Evolutionary conservation across 2,888 invertebrate genomes (phyloP).

Genomic region (Coelogynopora nodosa): DNA sequence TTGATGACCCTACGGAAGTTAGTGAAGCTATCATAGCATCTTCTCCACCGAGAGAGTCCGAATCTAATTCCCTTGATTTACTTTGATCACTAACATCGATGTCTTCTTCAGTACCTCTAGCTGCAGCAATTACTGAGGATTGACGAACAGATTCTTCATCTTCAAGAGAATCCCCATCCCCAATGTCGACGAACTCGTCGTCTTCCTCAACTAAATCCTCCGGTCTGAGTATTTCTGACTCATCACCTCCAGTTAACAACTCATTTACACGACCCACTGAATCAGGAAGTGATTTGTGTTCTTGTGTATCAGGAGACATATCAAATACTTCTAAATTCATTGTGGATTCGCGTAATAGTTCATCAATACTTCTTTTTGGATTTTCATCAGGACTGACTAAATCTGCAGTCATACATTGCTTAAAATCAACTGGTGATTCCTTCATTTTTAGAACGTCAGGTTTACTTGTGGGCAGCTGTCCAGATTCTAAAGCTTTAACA

Average conservation of each 20-base stretch:
- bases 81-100: neutral
- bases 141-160: conserved; percentile 3
- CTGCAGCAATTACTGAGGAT: neutral
- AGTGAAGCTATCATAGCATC: conserved; percentile 23
- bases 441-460: neutral
- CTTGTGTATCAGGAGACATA: neutral
- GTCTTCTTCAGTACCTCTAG: neutral
- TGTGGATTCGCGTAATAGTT: neutral
- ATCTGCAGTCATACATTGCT: neutral
- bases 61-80: conserved; percentile 12
- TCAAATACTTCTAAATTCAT: neutral
- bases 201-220: neutral
- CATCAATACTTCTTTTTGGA: conserved; percentile 7
- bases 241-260: neutral
- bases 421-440: neutral
- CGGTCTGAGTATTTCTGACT: neutral
- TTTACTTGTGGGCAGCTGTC: conserved; percentile 29
- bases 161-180: conserved; percentile 9
- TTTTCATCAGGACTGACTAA: neutral
- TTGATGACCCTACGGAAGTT: neutral
- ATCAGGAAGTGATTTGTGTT: neutral
- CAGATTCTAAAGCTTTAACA: conserved; percentile 35
- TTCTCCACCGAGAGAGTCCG: conserved; percentile 22
- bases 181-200: neutral
- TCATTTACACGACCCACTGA: neutral